Percentiles rank a stretch among this genome's conserved stretches.
Evolutionary conservation across 2,113 vertebrate genomes (phyloP).

Genomic region (Crotalus helleri): DNA sequence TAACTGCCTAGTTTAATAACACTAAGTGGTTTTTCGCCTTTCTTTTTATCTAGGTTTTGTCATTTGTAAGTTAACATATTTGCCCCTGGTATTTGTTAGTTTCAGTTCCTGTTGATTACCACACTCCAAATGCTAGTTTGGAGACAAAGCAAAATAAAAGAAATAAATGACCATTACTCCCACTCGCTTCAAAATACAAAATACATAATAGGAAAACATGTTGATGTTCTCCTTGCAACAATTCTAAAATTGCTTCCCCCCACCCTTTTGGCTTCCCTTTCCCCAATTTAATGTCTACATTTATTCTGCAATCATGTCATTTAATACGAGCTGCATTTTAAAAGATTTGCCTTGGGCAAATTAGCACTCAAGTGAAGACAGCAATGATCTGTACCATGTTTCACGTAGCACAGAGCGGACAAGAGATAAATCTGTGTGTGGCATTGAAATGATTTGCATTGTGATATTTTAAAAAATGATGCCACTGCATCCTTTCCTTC

Average conservation of each 20-base stretch:
- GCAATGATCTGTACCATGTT: conserved; percentile 36
- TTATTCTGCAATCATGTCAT: conserved; percentile 31
- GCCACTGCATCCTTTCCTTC: not conserved
- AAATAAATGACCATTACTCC: not conserved
- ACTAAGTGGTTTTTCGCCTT: not conserved
- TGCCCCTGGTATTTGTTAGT: not conserved
- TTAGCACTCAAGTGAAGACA: conserved; percentile 52
- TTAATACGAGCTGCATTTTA: conserved; percentile 46
- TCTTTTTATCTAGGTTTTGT: conserved; percentile 8
- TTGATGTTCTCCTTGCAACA: not conserved
- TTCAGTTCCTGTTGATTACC: conserved; percentile 18
- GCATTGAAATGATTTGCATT: conserved; percentile 52
- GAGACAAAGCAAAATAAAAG: not conserved
- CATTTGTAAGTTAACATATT: not conserved
- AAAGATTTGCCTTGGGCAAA: conserved; percentile 45
- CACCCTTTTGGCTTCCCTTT: not conserved
- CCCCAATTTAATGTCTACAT: conserved; percentile 33
- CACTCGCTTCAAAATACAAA: not conserved
- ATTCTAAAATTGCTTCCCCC: not conserved
- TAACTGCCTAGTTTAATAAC: conserved; percentile 18
- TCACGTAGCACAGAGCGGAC: conserved; percentile 38
- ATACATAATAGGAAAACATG: not conserved
- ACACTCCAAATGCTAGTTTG: not conserved
- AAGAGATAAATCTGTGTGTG: conserved; percentile 54
- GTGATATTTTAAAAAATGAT: conserved; percentile 27